Evolutionary conservation across 2,888 invertebrate genomes (phyloP), one percentile per base, ranked within the genome.

Genomic region (Drosophila kambysellisi): DNA sequence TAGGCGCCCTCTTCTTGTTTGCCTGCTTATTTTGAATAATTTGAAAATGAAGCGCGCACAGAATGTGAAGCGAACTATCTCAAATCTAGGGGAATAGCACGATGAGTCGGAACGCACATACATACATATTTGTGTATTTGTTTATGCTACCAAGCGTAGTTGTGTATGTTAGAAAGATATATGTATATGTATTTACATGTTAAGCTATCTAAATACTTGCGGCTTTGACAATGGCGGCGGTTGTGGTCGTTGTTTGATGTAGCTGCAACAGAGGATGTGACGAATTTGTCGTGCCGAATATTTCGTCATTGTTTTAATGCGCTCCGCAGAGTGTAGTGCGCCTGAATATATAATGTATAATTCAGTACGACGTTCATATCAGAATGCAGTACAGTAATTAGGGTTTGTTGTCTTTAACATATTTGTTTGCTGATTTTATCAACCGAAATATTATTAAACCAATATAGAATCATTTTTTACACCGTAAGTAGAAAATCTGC

Each of bases 1-100:
- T 76, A 64, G 58, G 71, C 73, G 67, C 61, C 70, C 70, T 15
- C 20, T 48, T 64, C 50, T 50, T 35, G 59, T 48, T 59, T 63
- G 54, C 59, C 64, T 65, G 66, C 62, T 68, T 73, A 68, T 61
- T 82, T 85, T 79, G 74, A 73, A 80, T 86, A 73, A 78, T 85
- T 83, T 70, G 73, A 74, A 52, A 83, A 74, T 57, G 76, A 76
- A 76, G 76, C 83, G 70, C 70, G 61, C 68, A 70, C 43, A 58
- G 85, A 82, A 82, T 85, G 68, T 73, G 57, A 84, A 82, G 72
- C 50, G 58, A 75, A 70, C 43, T 59, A 61, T 65, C 64, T 71
- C n/a, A 50, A 72, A 62, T 64, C 2, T 17, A 4, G 65, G 73
- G 58, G 48, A 65, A 48, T 41, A 29, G 74, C 20, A 30, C 67